A percentile compares a stretch with the other conserved stretches of the same genome.
phyloP scores from a whole-genome alignment of 1,140 invertebrate genomes.

The Meloidogyne chitwoodi region DNA sequence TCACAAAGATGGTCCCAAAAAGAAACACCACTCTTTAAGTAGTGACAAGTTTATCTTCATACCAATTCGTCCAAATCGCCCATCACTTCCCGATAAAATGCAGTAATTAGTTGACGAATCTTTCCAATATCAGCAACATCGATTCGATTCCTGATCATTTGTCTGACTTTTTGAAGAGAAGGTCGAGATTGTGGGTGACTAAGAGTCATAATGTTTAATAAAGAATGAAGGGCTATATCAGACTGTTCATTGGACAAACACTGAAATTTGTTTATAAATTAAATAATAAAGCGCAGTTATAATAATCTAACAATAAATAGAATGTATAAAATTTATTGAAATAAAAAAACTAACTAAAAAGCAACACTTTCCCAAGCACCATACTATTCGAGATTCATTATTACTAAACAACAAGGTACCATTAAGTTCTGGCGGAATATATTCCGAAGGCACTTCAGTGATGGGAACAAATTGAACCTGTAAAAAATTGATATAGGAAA shows the following conservation, averaged over 20 bases:
- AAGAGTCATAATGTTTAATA: slow-evolving; percentile 46
- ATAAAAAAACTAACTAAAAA: background rate
- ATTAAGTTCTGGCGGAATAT: slow-evolving; percentile 30
- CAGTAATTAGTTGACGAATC: slow-evolving; percentile 23
- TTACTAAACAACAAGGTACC: background rate
- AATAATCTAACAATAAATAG: no score
- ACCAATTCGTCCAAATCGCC: slow-evolving; percentile 46
- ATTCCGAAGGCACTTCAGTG: slow-evolving; percentile 17
- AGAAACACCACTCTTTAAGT: no score
- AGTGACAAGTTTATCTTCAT: no score
- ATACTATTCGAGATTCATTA: slow-evolving; percentile 31
- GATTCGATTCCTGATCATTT: slow-evolving; percentile 38
- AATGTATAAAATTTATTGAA: no score
- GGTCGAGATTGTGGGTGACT: slow-evolving; percentile 33
- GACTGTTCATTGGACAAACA: slow-evolving; percentile 1
- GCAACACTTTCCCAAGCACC: slow-evolving; percentile 37
- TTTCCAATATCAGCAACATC: slow-evolving; percentile 8
- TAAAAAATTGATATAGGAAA: background rate
- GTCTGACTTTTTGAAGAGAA: slow-evolving; percentile 31
- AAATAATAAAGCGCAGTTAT: no score
- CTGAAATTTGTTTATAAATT: slow-evolving; percentile 1
- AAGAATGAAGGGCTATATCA: slow-evolving; percentile 34
- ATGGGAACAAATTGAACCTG: slow-evolving; percentile 15
- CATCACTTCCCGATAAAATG: slow-evolving; percentile 36
- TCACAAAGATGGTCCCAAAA: no score